Evolutionary conservation across 2,113 vertebrate genomes (phyloP).

Genomic region (Thryonomys swinderianus): DNA sequence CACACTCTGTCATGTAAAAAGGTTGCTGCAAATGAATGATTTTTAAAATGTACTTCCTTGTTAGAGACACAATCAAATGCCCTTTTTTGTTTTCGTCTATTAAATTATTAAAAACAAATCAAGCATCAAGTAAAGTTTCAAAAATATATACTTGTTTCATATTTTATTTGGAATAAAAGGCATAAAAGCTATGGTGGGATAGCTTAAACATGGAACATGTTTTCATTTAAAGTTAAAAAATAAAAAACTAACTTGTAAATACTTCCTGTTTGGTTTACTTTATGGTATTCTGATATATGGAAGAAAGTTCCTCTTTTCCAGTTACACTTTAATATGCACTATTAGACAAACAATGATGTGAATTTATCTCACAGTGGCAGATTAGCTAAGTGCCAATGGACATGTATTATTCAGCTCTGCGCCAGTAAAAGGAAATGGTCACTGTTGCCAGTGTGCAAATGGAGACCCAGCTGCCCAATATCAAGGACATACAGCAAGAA

Average conservation of each 20-base stretch:
- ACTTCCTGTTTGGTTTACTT: constrained; percentile 78
- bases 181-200: constrained; percentile 61
- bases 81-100: constrained; percentile 47
- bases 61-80: constrained; percentile 29
- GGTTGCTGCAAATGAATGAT: constrained; percentile 46
- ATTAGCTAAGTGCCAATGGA: constrained; percentile 82
- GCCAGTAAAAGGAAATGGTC: constrained; percentile 74
- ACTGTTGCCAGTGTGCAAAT: constrained; percentile 53
- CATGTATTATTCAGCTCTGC: constrained; percentile 81
- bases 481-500: not conserved
- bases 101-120: constrained; percentile 76
- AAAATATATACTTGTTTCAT: constrained; percentile 40
- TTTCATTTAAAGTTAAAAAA: constrained; percentile 72
- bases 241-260: constrained; percentile 52
- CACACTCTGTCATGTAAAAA: constrained; percentile 23
- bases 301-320: constrained; percentile 69
- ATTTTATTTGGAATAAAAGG: constrained; percentile 75
- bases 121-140: constrained; percentile 43
- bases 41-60: constrained; percentile 44
- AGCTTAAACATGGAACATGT: constrained; percentile 76
- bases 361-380: constrained; percentile 77
- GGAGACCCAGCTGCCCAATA: constrained; percentile 58
- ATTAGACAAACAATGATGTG: constrained; percentile 61
- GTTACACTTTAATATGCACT: constrained; percentile 51
- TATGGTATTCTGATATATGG: constrained; percentile 56